A percentile compares a stretch with the other conserved stretches of the same genome.
These are phyloP conservation scores for Brachionus paranguensis DNA, from an alignment of 1,140 invertebrate species.

Conservation along the genomic window DNA sequence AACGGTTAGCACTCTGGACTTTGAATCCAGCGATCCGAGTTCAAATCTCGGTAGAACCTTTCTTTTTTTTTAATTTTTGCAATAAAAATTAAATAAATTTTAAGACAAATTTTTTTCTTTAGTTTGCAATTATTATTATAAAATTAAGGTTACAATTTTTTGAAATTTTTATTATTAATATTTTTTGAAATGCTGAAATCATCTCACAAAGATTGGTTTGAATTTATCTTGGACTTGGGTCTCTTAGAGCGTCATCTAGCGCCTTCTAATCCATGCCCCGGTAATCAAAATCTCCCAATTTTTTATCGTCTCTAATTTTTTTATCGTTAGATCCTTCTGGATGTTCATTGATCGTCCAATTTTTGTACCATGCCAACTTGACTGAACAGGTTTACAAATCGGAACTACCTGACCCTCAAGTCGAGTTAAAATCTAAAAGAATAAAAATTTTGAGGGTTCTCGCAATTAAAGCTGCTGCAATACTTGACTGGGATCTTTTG, in stretches of 20 bases:
- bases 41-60: conserved; percentile 39
- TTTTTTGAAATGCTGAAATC: not conserved
- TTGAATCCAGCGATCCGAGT: conserved; percentile 38
- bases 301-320: not conserved
- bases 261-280: not conserved
- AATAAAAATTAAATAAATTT: not conserved
- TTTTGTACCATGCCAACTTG: conserved; percentile 32
- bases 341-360: conserved; percentile 31
- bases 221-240: conserved; percentile 14
- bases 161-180: not conserved
- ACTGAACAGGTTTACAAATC: conserved; percentile 32
- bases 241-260: not conserved
- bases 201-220: conserved; percentile 32
- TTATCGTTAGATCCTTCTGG: conserved; percentile 1
- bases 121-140: conserved; percentile 1
- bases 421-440: not conserved
- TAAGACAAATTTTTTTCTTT: not conserved
- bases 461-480: conserved; percentile 18
- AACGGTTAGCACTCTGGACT: conserved; percentile 39
- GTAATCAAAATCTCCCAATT: not conserved
- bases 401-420: not conserved
- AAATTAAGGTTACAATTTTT: not conserved
- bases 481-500: conserved; percentile 21
- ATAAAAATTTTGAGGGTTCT: not conserved
- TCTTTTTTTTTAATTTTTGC: not conserved